Percentiles rank a stretch among this genome's conserved stretches.
phyloP scores from a whole-genome alignment of 2,797 vertebrate genomes.

The Ibycter americanus region DNA sequence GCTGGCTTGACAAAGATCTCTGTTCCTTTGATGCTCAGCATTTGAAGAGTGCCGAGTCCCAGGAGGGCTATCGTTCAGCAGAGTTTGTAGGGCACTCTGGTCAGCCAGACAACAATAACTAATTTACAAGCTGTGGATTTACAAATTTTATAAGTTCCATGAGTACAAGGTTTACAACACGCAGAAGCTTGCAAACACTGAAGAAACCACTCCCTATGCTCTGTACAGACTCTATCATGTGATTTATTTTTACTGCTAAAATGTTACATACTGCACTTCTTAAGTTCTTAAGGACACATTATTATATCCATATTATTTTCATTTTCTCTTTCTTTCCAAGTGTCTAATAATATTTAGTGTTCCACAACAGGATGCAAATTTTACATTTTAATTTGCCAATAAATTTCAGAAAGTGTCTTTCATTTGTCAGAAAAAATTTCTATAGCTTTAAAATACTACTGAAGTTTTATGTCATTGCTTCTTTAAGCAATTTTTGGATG shows the following conservation, averaged over 20 bases:
- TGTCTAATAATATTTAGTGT: not conserved
- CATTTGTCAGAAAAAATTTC: not conserved
- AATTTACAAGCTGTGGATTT: not conserved
- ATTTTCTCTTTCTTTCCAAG: not conserved
- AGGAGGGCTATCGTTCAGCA: not conserved
- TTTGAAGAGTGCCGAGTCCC: not conserved
- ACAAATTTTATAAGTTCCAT: not conserved
- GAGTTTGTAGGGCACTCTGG: not conserved
- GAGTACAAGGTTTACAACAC: not conserved
- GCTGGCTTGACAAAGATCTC: not conserved
- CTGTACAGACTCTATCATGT: accelerated
- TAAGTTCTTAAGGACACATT: not conserved
- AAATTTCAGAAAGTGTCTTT: not conserved
- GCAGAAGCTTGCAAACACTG: not conserved
- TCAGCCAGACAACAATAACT: not conserved
- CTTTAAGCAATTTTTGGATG: not conserved
- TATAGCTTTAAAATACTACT: not conserved
- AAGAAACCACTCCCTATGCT: not conserved
- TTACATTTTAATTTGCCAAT: not conserved
- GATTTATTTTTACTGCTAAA: not conserved
- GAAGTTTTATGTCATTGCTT: not conserved
- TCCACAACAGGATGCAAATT: not conserved
- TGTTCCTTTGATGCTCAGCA: not conserved
- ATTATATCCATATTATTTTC: not conserved
- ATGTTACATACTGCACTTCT: not conserved